Evolutionary conservation across 2,113 vertebrate genomes (phyloP), one percentile per base, ranked within the genome.

Genomic region (Echinops telfairi): DNA sequence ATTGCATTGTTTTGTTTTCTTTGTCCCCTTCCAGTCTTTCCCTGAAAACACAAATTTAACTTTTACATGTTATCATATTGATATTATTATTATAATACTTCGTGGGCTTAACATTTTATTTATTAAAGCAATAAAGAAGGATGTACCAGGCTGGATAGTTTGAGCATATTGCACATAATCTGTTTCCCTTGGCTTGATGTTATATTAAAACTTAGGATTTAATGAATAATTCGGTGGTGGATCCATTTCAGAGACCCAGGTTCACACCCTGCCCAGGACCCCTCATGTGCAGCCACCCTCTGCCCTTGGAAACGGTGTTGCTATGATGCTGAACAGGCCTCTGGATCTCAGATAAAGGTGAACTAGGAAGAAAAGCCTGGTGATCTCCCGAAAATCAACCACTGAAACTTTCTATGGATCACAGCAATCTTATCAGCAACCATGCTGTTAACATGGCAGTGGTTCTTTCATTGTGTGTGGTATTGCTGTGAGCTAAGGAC

Each of bases 121-220:
- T 86, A 76, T 38, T 94, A 47, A 83, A 68, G 9, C 40, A 84
- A 47, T 40, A 75, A 92, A 92, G 27, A 64, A 77, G 22, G 11
- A 77, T 70, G 23, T 2, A 47, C 15, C 25, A 16, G 12, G 58
- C 29, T 58, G 79, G 66, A 40, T 86, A 58, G 64, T 60, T 83
- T 53, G 90, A 92, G 31, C 8, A 86, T 83, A 77, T 40, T 73
- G 31, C 73, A 4, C 7, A 31, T 86, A 78, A 62, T 62, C 83
- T 93, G 29, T 91, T 78, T 86, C 89, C 47, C n/a, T 66, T 73
- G 89, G 58, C 78, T 85, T n/a, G 19, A 79, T 89, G 57, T 27
- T 71, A 29, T 78, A 19, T 43, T 86, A 89, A 78, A 92, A 53
- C 47, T 53, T 83, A 85, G 93, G 20, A 5, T 43, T 81, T 75